phyloP scores from a whole-genome alignment of 2,888 invertebrate species.

The Exephanes ischioxanthus region DNA sequence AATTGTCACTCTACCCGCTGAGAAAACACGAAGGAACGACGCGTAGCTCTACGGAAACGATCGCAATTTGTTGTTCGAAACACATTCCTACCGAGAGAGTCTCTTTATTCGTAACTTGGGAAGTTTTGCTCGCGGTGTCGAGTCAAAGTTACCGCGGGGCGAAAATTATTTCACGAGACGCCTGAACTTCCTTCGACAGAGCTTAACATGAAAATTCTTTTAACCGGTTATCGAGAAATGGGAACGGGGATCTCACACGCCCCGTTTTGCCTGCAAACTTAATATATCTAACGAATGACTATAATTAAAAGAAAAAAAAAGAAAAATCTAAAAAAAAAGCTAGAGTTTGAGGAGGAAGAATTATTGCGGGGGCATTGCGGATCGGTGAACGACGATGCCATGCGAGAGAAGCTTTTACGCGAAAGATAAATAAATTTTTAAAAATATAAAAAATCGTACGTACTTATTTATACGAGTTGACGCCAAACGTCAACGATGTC shows the following conservation, averaged over 20 bases:
- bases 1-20: neutral
- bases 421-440: constrained; percentile 44
- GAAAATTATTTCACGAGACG: constrained; percentile 11
- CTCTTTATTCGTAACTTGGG: constrained; percentile 34
- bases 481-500: constrained; percentile 42
- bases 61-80: constrained; percentile 68
- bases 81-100: constrained; percentile 69
- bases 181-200: constrained; percentile 28
- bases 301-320: constrained; percentile 63
- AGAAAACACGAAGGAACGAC: constrained; percentile 18
- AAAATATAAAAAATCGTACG: constrained; percentile 50
- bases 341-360: constrained; percentile 35
- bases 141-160: neutral
- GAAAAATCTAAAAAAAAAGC: constrained; percentile 48
- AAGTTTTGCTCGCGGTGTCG: constrained; percentile 21
- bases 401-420: constrained; percentile 68
- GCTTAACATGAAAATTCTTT: constrained; percentile 18
- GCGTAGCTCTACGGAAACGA: constrained; percentile 44
- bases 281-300: constrained; percentile 65
- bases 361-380: constrained; percentile 73
- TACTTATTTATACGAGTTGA: constrained; percentile 53
- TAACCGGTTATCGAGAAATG: constrained; percentile 26
- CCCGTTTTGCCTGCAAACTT: constrained; percentile 33
- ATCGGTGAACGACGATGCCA: constrained; percentile 78
- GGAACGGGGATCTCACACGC: constrained; percentile 42